These are phyloP conservation scores for Peromyscus eremicus DNA, from an alignment of 2,797 vertebrate species.

Conservation along the genomic window DNA sequence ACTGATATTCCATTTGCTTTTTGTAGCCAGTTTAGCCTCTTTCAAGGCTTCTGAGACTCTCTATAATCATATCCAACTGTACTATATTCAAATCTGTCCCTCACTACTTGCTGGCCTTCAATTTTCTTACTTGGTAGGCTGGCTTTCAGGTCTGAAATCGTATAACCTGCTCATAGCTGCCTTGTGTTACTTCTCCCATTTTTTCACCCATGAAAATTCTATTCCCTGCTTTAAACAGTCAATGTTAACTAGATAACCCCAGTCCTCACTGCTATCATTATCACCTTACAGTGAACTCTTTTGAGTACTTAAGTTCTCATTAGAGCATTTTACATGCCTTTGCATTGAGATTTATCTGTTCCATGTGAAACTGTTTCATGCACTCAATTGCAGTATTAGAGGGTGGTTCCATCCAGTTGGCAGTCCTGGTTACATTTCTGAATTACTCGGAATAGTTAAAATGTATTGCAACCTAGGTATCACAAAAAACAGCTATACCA, in stretches of 20 bases:
- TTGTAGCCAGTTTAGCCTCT: not conserved
- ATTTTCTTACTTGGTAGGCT: not conserved
- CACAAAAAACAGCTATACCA: not conserved
- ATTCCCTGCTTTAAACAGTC: not conserved
- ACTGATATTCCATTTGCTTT: not conserved
- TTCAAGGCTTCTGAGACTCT: conserved; percentile 32
- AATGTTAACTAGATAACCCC: not conserved
- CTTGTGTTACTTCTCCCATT: not conserved
- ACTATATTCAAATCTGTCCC: not conserved
- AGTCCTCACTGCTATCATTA: not conserved
- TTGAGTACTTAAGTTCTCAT: not conserved
- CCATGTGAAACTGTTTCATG: not conserved
- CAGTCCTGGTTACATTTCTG: not conserved
- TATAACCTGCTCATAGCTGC: not conserved
- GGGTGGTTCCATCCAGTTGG: not conserved
- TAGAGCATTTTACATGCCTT: conserved; percentile 34
- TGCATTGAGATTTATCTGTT: not conserved
- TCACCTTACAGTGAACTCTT: conserved; percentile 16
- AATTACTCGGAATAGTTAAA: conserved; percentile 7
- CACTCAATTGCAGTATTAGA: not conserved
- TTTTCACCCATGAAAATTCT: not conserved
- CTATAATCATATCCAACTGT: not conserved
- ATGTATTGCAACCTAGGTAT: not conserved
- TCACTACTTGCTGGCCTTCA: not conserved
- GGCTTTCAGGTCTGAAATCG: not conserved